phyloP scores from a whole-genome alignment of 2,797 vertebrate species.

The Gambusia yucatana region DNA sequence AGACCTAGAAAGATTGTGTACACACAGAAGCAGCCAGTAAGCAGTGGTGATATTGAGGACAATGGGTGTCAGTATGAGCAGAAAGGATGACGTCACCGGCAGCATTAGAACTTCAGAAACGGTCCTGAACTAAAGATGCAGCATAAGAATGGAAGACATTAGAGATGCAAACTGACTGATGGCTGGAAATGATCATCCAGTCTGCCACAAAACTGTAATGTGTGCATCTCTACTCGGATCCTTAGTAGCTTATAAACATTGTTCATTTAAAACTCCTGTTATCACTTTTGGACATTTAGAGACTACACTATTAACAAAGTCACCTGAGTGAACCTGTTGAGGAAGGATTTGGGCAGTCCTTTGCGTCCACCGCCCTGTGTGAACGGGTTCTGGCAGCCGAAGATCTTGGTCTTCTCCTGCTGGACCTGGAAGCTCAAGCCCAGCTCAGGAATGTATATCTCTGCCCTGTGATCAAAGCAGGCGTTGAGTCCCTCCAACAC shows the following conservation, averaged over 20 bases:
- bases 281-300: background rate
- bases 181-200: no score
- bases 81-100: no score
- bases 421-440: conserved; percentile 94
- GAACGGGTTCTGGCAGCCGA: conserved; percentile 97
- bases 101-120: no score
- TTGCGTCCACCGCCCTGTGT: conserved; percentile 96
- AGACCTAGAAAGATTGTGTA: conserved; percentile 83
- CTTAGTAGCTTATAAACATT: background rate
- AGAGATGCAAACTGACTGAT: no score
- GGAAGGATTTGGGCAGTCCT: conserved; percentile 95
- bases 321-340: conserved; percentile 97
- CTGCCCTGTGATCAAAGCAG: conserved; percentile 96
- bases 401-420: conserved; percentile 93
- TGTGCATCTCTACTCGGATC: background rate
- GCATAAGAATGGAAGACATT: no score
- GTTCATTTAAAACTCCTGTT: background rate
- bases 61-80: no score
- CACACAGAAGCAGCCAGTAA: background rate
- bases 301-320: background rate
- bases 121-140: no score
- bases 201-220: background rate
- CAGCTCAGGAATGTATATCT: conserved; percentile 94
- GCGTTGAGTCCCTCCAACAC: conserved; percentile 96
- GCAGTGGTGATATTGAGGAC: background rate